Base-by-base conservation (phyloP, 2,888 invertebrate species). In the Blastobasis lacticolella region DNA sequence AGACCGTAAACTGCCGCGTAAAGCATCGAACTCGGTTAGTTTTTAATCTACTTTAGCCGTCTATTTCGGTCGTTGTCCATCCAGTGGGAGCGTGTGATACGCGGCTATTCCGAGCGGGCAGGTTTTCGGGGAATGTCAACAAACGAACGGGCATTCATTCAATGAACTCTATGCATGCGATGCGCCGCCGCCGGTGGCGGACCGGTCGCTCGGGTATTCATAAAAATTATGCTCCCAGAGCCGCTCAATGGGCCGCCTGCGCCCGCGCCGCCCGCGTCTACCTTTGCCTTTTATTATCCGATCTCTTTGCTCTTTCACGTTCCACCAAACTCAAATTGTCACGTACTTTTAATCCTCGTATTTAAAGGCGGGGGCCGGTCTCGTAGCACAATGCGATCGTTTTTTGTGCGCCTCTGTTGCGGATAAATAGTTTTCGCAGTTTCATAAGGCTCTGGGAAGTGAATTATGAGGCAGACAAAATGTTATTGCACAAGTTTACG, bases 111-210 rank as follows among this genome's bases (percentile, higher is more conserved):
- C 79, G 78, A 76, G 83, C 84, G 71, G 81, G 84, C 87, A 84
- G 85, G 87, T 88, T 88, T 87, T 87, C 82, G 86, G 86, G 83
- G 86, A 87, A 86, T 86, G 87, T 88, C 87, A 88, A 87, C 87
- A 88, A 84, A 85, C 85, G 80, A 75, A 78, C 81, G 76, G 75
- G 69, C 81, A 76, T 73, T 80, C 84, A 85, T 84, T 84, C 86
- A 86, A 80, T 88, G 85, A 87, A 87, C 86, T 77, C 85, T 73
- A 68, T 73, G 75, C 73, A 66, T 67, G 71, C 80, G 71, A 67
- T 79, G 78, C 73, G 50, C 50, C 46, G 50, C 46, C 41, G 49
- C 49, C 75, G 78, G 77, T 75, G 80, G 78, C 78, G 74, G 78
- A 81, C 80, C 84, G 85, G 84, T 81, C 81, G 67, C 67, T 63